These are phyloP conservation scores for Furnarius figulus DNA, from an alignment of 2,113 vertebrate species.

Conservation along the genomic window DNA sequence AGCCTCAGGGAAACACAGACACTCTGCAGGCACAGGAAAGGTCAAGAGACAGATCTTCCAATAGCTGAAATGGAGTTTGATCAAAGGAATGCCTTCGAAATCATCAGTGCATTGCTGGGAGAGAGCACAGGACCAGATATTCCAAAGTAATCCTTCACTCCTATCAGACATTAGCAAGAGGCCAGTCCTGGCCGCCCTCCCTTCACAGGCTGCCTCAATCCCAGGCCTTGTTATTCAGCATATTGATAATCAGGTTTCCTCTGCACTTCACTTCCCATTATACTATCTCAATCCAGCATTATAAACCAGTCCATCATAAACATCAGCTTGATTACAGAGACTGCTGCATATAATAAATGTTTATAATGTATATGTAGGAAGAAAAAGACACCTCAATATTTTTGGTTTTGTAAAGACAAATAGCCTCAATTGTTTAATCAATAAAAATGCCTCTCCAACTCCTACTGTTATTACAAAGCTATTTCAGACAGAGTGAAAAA, in stretches of 20 bases:
- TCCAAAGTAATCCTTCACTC: not conserved
- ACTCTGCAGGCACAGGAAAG: not conserved
- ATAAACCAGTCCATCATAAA: constrained; percentile 14
- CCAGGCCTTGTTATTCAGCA: not conserved
- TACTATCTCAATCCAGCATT: not conserved
- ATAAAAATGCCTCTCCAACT: constrained; percentile 77
- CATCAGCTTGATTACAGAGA: constrained; percentile 62
- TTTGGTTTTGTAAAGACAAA: constrained; percentile 74
- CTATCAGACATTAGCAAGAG: not conserved
- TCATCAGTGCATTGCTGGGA: not conserved
- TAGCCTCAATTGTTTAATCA: constrained; percentile 77
- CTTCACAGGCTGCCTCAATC: not conserved
- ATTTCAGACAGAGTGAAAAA: constrained; percentile 68
- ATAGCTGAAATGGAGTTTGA: not conserved
- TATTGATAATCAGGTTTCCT: constrained; percentile 13
- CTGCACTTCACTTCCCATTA: not conserved
- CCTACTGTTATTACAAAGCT: constrained; percentile 74
- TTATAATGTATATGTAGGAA: constrained; percentile 24
- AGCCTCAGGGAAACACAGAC: not conserved
- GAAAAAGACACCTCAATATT: constrained; percentile 71
- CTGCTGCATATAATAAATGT: constrained; percentile 52
- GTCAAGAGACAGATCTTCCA: not conserved
- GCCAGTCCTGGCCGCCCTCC: not conserved
- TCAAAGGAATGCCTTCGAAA: not conserved
- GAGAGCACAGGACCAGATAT: not conserved